Percentiles rank a stretch among this genome's conserved stretches.
These are phyloP conservation scores for Centropyge bicolor DNA, from an alignment of 2,797 vertebrate genomes.

Conservation along the genomic window DNA sequence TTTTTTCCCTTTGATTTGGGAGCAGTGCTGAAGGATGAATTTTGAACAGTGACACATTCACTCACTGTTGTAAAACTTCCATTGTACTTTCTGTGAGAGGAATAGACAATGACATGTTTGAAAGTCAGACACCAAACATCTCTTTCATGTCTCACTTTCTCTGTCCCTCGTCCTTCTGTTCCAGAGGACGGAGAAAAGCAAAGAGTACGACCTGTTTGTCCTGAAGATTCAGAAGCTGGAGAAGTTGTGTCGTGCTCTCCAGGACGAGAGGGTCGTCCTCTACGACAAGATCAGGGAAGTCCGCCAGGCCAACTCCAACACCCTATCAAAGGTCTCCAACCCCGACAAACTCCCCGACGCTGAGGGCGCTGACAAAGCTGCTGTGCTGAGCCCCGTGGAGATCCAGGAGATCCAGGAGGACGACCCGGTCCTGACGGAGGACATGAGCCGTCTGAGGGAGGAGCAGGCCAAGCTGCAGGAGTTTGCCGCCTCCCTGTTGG, in stretches of 20 bases:
- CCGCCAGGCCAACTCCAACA: slow-evolving; percentile 70
- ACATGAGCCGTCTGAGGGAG: slow-evolving; percentile 72
- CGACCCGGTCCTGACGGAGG: slow-evolving; percentile 70
- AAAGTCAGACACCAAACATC: neutral
- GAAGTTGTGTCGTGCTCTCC: slow-evolving; percentile 91
- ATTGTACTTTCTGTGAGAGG: neutral
- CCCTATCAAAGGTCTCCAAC: slow-evolving; percentile 28
- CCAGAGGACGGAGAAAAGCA: slow-evolving; percentile 91
- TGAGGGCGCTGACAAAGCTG: neutral
- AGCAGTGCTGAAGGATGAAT: too few relatives aligned
- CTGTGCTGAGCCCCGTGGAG: slow-evolving; percentile 28
- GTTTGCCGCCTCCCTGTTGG: slow-evolving; percentile 85
- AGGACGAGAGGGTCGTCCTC: slow-evolving; percentile 92
- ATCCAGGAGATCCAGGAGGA: slow-evolving; percentile 43
- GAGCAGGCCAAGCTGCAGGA: slow-evolving; percentile 86
- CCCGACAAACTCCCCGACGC: slow-evolving; percentile 6
- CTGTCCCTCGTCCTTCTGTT: neutral
- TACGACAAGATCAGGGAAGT: slow-evolving; percentile 94
- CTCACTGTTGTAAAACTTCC: neutral
- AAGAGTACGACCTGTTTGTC: slow-evolving; percentile 92
- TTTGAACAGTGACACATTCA: too few relatives aligned
- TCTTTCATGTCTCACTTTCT: neutral
- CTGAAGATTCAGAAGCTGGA: slow-evolving; percentile 94
- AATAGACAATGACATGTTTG: neutral
- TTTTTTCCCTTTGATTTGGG: neutral